These are phyloP conservation scores for Malacoraja senta DNA, from an alignment of 2,797 vertebrate species.

Conservation along the genomic window DNA sequence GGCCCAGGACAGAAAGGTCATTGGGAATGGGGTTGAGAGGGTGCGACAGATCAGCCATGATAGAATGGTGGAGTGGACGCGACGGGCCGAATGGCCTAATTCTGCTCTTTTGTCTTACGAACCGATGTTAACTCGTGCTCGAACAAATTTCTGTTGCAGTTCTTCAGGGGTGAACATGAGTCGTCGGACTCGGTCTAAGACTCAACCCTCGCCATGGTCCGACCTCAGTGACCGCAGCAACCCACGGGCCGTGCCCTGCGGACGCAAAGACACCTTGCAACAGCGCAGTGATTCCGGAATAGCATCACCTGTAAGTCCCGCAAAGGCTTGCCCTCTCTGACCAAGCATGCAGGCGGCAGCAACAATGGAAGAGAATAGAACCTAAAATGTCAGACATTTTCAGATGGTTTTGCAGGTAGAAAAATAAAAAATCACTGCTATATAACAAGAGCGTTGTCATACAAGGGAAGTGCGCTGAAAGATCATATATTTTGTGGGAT, in stretches of 20 bases:
- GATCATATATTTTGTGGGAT: background rate
- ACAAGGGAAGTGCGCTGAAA: background rate
- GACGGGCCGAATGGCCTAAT: too few relatives aligned
- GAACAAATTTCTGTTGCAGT: background rate
- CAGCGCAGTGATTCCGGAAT: slow-evolving; percentile 24
- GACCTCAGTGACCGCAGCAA: background rate
- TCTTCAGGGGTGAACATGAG: slow-evolving; percentile 23
- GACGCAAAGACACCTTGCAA: background rate
- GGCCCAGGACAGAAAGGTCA: too few relatives aligned
- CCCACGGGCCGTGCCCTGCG: background rate
- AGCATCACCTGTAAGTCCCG: slow-evolving; percentile 6
- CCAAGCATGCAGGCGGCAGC: too few relatives aligned
- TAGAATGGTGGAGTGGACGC: too few relatives aligned
- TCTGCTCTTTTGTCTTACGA: too few relatives aligned
- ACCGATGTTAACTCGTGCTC: too few relatives aligned
- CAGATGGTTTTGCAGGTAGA: background rate
- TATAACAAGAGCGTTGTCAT: too few relatives aligned
- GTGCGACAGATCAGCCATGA: too few relatives aligned
- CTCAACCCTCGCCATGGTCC: background rate
- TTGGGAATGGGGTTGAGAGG: too few relatives aligned
- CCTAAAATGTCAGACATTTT: background rate
- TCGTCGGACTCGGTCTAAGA: background rate
- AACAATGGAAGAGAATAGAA: background rate
- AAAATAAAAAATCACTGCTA: too few relatives aligned
- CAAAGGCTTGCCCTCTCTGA: background rate